phyloP scores from a whole-genome alignment of 2,113 vertebrate species.

The Xiphophorus hellerii region DNA sequence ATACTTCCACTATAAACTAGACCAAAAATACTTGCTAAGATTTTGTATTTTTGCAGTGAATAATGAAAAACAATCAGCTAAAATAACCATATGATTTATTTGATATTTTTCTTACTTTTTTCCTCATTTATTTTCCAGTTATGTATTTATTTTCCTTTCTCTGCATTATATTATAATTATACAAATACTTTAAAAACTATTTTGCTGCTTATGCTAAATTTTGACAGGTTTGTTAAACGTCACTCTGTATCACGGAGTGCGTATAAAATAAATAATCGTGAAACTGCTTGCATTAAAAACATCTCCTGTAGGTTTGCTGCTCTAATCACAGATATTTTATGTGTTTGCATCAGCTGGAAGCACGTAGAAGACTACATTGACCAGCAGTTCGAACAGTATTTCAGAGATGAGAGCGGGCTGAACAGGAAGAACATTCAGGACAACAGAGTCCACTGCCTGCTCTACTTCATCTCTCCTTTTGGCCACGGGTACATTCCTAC shows the following conservation, averaged over 20 bases:
- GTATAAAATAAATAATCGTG: neutral
- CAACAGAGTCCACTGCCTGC: conserved; percentile 82
- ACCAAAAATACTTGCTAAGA: too few relatives aligned
- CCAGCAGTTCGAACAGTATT: conserved; percentile 81
- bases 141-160: too few relatives aligned
- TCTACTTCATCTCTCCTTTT: conserved; percentile 84
- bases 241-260: neutral
- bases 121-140: neutral
- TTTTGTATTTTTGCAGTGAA: neutral
- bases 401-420: conserved; percentile 79
- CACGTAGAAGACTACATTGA: conserved; percentile 73
- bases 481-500: conserved; percentile 73
- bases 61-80: neutral
- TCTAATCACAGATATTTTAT: neutral
- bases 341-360: conserved; percentile 71
- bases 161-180: neutral
- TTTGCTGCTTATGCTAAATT: neutral
- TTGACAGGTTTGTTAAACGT: neutral
- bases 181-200: neutral
- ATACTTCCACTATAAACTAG: too few relatives aligned
- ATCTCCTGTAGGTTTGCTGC: neutral
- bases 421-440: conserved; percentile 83
- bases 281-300: neutral
- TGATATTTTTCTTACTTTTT: neutral
- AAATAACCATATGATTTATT: neutral